These are phyloP conservation scores for Rhaphigaster nebulosa DNA, from an alignment of 2,888 invertebrate genomes.

Conservation along the genomic window DNA sequence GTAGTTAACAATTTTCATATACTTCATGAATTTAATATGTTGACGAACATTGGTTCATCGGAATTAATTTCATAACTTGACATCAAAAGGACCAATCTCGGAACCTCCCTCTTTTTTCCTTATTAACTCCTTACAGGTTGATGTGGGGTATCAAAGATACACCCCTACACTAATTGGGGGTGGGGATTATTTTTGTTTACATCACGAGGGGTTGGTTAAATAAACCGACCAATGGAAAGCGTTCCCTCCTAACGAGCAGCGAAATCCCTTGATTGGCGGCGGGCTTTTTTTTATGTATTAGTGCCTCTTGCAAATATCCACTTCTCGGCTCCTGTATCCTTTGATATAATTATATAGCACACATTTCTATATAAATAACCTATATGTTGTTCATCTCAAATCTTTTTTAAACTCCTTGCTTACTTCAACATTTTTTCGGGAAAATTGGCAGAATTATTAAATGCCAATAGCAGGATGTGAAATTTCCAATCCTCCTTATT, in stretches of 20 bases:
- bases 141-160: conserved; percentile 1
- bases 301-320: not conserved
- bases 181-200: conserved; percentile 4
- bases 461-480: no score
- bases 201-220: not conserved
- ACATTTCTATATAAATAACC: not conserved
- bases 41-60: not conserved
- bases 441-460: no score
- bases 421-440: no score
- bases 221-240: conserved; percentile 15
- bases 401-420: not conserved
- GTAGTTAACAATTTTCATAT: no score
- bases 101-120: not conserved
- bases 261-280: not conserved
- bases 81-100: not conserved
- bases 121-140: not conserved
- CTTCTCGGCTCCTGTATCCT: not conserved
- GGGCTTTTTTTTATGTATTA: not conserved
- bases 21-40: not conserved
- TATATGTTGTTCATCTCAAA: not conserved
- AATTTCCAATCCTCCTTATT: no score
- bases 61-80: not conserved
- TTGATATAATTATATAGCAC: not conserved
- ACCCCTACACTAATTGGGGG: not conserved
- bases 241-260: conserved; percentile 4